Percentiles rank a stretch among this genome's conserved stretches.
These are phyloP conservation scores for Agrenia bidenticulata DNA, from an alignment of 2,888 invertebrate genomes.

Conservation along the genomic window DNA sequence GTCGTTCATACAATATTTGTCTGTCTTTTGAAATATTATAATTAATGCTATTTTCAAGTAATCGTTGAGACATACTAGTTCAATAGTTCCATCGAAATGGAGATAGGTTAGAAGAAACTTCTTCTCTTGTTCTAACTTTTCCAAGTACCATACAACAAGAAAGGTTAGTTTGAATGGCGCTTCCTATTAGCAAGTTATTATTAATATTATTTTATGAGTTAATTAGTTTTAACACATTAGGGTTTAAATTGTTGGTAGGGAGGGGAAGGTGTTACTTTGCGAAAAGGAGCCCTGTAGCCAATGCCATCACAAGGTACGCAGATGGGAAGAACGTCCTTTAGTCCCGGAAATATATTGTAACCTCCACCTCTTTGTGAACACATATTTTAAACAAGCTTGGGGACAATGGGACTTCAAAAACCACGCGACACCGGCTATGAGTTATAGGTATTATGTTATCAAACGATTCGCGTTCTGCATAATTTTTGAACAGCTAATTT, in stretches of 20 bases:
- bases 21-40: neutral
- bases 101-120: slow-evolving; percentile 33
- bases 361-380: too few relatives aligned
- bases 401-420: too few relatives aligned
- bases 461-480: too few relatives aligned
- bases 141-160: slow-evolving; percentile 38
- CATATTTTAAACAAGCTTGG: too few relatives aligned
- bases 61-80: slow-evolving; percentile 25
- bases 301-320: slow-evolving; percentile 38
- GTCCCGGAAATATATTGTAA: too few relatives aligned
- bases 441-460: too few relatives aligned
- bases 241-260: too few relatives aligned
- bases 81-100: slow-evolving; percentile 40
- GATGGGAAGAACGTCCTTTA: slow-evolving; percentile 29
- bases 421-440: too few relatives aligned
- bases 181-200: slow-evolving; percentile 27
- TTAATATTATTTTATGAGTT: neutral
- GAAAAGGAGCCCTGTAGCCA: slow-evolving; percentile 36
- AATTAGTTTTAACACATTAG: neutral
- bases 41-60: slow-evolving; percentile 1
- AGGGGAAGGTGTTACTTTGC: slow-evolving; percentile 33
- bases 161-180: slow-evolving; percentile 37
- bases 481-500: too few relatives aligned
- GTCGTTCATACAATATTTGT: neutral
- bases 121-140: slow-evolving; percentile 37